Evolutionary conservation across 1,140 invertebrate genomes (phyloP).

Genomic region (Ptiloglossa arizonensis): DNA sequence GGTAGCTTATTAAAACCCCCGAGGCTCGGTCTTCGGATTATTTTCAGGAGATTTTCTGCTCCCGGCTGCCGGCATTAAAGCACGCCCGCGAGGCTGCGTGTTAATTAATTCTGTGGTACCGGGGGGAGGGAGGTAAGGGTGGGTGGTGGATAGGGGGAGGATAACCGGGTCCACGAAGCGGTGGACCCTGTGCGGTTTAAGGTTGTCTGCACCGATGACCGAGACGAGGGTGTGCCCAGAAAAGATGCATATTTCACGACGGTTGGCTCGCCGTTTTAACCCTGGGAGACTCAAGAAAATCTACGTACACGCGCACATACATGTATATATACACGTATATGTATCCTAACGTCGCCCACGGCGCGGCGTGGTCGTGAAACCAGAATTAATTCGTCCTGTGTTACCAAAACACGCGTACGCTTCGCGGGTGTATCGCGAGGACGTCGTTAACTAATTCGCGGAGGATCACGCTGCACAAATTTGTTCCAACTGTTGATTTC

Average conservation of each 20-base stretch:
- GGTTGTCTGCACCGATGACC: slow-evolving; percentile 35
- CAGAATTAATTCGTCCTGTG: neutral
- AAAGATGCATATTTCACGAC: slow-evolving; percentile 36
- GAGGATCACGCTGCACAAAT: too few relatives aligned
- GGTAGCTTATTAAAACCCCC: slow-evolving; percentile 49
- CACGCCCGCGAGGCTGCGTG: slow-evolving; percentile 47
- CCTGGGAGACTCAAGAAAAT: slow-evolving; percentile 19
- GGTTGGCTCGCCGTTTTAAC: neutral
- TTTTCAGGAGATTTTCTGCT: slow-evolving; percentile 41
- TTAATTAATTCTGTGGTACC: slow-evolving; percentile 66
- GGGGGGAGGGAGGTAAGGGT: neutral
- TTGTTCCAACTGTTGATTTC: too few relatives aligned
- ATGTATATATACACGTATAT: too few relatives aligned
- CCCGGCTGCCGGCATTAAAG: slow-evolving; percentile 30
- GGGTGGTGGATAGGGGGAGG: too few relatives aligned
- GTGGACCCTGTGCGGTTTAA: slow-evolving; percentile 37
- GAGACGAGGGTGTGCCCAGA: neutral
- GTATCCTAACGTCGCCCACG: too few relatives aligned
- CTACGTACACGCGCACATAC: too few relatives aligned
- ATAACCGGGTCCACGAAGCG: slow-evolving; percentile 33
- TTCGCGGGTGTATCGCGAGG: neutral
- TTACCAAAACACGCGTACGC: neutral
- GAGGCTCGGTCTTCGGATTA: slow-evolving; percentile 54
- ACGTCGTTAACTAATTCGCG: too few relatives aligned
- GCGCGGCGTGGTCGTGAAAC: neutral